Conservation (phyloP, 2,888 invertebrate species). For the Morinoia aosen region DNA sequence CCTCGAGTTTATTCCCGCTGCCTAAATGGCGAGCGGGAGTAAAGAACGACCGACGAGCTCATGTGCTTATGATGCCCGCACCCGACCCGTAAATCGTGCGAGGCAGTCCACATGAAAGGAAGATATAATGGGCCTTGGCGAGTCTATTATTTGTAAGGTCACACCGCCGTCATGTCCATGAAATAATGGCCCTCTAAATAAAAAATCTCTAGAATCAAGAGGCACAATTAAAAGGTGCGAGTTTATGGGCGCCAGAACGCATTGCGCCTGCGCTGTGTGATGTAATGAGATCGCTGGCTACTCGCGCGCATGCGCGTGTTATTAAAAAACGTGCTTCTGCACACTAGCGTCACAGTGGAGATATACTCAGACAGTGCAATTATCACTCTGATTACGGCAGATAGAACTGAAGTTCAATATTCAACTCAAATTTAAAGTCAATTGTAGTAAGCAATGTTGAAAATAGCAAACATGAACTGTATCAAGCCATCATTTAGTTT, state of each 20-base stretch:
- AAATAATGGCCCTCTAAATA: slow-evolving; percentile 3
- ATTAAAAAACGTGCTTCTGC: no score
- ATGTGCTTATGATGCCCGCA: background rate
- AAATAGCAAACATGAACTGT: no score
- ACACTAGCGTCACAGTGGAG: no score
- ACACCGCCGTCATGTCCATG: background rate
- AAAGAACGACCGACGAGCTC: background rate
- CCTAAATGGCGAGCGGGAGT: slow-evolving; percentile 1
- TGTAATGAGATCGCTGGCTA: background rate
- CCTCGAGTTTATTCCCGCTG: background rate
- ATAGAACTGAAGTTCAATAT: no score
- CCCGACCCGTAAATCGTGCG: background rate
- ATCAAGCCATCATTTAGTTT: no score
- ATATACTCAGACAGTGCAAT: no score
- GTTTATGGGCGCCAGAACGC: background rate
- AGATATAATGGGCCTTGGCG: background rate
- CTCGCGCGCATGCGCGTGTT: no score
- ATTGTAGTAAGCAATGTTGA: no score
- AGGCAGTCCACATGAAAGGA: background rate
- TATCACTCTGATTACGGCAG: no score
- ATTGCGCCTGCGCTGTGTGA: background rate
- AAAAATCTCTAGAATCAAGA: background rate
- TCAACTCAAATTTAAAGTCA: no score
- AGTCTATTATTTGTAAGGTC: slow-evolving; percentile 25
- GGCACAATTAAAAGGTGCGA: slow-evolving; percentile 10